Evolutionary conservation across 2,888 invertebrate species (phyloP).

Genomic region (Euplexia lucipara): DNA sequence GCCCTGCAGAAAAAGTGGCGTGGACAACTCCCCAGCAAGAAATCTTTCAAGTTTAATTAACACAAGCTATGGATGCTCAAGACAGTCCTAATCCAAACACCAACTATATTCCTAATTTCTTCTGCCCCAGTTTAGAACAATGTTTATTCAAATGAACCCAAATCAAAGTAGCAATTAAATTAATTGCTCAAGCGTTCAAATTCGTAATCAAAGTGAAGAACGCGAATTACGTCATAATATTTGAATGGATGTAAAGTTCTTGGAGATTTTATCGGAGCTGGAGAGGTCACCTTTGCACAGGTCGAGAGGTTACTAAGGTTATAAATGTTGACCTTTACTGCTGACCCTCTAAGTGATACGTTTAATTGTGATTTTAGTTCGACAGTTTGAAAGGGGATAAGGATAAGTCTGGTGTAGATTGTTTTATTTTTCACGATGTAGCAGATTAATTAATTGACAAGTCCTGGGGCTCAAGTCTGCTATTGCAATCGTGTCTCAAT

Average conservation of each 20-base stretch:
- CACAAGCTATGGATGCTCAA: slow-evolving; percentile 9
- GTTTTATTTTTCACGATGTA: background rate
- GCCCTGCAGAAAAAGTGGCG: too few species aligned
- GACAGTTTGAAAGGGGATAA: slow-evolving; percentile 1
- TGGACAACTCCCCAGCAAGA: too few species aligned
- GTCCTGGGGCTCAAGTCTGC: too few species aligned
- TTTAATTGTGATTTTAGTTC: slow-evolving; percentile 22
- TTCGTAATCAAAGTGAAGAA: slow-evolving; percentile 60
- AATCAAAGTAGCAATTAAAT: slow-evolving; percentile 53
- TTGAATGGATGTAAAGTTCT: slow-evolving; percentile 44
- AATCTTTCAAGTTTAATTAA: background rate
- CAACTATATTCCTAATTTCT: slow-evolving; percentile 10
- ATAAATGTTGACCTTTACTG: slow-evolving; percentile 29
- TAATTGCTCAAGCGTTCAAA: slow-evolving; percentile 39
- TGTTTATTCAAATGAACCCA: slow-evolving; percentile 41
- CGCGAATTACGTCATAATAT: slow-evolving; percentile 40
- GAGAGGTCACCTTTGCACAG: slow-evolving; percentile 57
- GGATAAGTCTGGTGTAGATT: background rate
- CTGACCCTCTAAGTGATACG: slow-evolving; percentile 12
- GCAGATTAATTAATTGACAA: background rate
- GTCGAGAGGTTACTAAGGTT: slow-evolving; percentile 39
- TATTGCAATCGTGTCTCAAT: too few species aligned
- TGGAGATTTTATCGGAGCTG: slow-evolving; percentile 31
- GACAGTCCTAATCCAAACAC: background rate
- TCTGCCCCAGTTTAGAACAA: slow-evolving; percentile 23